These are phyloP conservation scores for Clarias laeviceps DNA, from an alignment of 2,797 vertebrate species.

Conservation along the genomic window DNA sequence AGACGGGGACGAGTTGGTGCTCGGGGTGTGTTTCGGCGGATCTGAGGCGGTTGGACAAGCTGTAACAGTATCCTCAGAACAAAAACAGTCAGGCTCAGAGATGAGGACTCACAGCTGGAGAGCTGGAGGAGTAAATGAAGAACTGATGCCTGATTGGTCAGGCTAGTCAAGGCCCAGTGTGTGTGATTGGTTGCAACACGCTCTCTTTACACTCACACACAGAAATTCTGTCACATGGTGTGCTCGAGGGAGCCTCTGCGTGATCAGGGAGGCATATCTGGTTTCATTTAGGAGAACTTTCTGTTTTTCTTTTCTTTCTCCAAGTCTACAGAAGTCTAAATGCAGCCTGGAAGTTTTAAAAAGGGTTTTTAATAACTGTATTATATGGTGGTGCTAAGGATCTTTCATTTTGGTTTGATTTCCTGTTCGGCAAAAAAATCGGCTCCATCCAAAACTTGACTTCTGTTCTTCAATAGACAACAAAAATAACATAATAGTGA, in stretches of 20 bases:
- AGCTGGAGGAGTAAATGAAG: constrained; percentile 52
- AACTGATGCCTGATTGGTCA: constrained; percentile 49
- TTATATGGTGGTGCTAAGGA: neutral
- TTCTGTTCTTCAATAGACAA: neutral
- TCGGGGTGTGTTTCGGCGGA: constrained; percentile 8
- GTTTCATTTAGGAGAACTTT: neutral
- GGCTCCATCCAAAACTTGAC: too few relatives aligned
- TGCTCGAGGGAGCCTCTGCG: neutral
- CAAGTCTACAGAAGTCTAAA: neutral
- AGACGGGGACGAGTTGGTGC: constrained; percentile 9
- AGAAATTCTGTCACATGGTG: constrained; percentile 55
- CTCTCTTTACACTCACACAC: neutral
- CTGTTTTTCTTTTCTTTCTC: neutral
- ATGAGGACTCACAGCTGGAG: constrained; percentile 41
- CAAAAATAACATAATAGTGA: neutral
- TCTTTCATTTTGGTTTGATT: neutral
- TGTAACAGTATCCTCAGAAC: constrained; percentile 33
- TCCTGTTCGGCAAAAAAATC: too few relatives aligned
- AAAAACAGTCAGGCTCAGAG: constrained; percentile 30
- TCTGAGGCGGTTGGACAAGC: constrained; percentile 16
- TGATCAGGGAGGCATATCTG: neutral
- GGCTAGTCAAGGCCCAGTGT: constrained; percentile 47
- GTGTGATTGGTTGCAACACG: constrained; percentile 58
- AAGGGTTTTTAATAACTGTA: neutral
- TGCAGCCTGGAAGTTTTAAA: neutral